Base-by-base conservation (phyloP, 1,140 invertebrate species). In the Microplitis mediator region DNA sequence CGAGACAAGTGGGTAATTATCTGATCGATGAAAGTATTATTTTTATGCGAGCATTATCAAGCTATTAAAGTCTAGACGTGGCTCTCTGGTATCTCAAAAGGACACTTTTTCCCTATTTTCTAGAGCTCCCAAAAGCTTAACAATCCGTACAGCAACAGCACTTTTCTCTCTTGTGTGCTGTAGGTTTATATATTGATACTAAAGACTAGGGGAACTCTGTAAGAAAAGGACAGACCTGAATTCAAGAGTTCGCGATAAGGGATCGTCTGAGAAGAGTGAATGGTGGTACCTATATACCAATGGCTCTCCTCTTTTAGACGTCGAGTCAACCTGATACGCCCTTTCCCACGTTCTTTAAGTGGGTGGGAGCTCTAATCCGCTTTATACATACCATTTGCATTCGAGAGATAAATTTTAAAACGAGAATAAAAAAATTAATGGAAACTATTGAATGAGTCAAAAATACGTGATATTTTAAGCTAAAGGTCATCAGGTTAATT, bases 301-400 rank as follows among this genome's bases (percentile, higher is more conserved):
- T 14, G 31, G 13, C 52, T 56, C 34, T 51, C 14, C 16, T 66
- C 23, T 13, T 34, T 58, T 9, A 23, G 23, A 23, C 56, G 16
- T 31, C 56, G 16, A 58, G 14, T 58, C 23, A 58, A 35, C 35
- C 6, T 45, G 58, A 70, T 50, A 34, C 58, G 23, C 45, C 58
- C 16, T 70, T 69, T 70, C 68, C 58, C 68, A 70, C 58, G 68
- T 70, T 62, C 8, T 34, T 14, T 16, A 51, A 70, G 58, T 51
- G 54, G 68, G 39, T 70, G 58, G 56, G 58, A 62, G 56, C 36
- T 45, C 6, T 70, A 70, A 70, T 69, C 54, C 11, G 13, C 31
- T 14, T 61, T 14, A 61, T 62, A 61, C 39, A 45, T 69, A 61
- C 35, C 58, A 58, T 60, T 69, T 60, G 39, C 23, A 39, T n/a